Evolutionary conservation across 2,113 vertebrate species (phyloP).

Genomic region (Lucifuga dentata): DNA sequence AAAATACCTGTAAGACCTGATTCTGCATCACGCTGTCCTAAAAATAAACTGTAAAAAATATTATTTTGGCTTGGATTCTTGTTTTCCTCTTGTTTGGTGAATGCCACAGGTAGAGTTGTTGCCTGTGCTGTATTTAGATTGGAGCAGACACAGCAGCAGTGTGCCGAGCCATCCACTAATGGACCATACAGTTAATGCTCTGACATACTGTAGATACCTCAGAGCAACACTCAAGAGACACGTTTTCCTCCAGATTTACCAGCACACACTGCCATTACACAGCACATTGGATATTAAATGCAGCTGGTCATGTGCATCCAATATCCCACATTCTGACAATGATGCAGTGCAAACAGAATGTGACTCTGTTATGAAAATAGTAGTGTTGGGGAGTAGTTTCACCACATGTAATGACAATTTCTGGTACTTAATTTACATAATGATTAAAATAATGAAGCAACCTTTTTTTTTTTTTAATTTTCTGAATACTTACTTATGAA

Average conservation of each 20-base stretch:
- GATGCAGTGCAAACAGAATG: neutral
- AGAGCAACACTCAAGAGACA: constrained; percentile 40
- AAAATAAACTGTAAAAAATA: constrained; percentile 56
- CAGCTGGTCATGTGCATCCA: constrained; percentile 39
- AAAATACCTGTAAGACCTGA: constrained; percentile 25
- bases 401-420: no score
- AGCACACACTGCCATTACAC: constrained; percentile 47
- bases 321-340: constrained; percentile 26
- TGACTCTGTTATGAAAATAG: no score
- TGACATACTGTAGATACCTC: neutral
- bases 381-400: no score
- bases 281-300: constrained; percentile 54
- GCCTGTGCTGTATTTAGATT: constrained; percentile 29
- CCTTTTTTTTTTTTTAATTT: no score
- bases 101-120: constrained; percentile 14
- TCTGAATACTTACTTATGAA: no score
- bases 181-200: constrained; percentile 18
- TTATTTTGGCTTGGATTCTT: constrained; percentile 7
- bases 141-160: constrained; percentile 33
- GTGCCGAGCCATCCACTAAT: constrained; percentile 23
- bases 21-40: constrained; percentile 43
- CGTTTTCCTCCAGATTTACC: constrained; percentile 55
- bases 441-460: no score
- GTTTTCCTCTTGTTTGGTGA: constrained; percentile 9
- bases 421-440: no score